A percentile compares a stretch with the other conserved stretches of the same genome.
phyloP scores from a whole-genome alignment of 2,113 vertebrate genomes.

The Varanus salvator region DNA sequence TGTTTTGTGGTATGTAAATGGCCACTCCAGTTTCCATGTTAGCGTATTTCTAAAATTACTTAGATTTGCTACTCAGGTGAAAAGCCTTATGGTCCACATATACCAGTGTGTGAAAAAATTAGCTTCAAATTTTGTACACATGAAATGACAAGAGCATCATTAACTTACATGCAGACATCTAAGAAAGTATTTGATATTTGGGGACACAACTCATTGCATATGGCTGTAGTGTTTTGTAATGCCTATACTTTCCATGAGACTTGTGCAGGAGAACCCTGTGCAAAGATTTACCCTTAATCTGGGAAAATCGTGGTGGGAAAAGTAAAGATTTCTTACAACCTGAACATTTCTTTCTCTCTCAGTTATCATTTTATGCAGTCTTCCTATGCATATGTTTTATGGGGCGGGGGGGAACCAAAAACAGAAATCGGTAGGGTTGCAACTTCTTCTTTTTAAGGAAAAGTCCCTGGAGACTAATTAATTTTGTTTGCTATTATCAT shows the following conservation, averaged over 20 bases:
- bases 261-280: not conserved
- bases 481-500: constrained; percentile 65
- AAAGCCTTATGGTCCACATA: not conserved
- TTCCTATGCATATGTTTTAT: constrained; percentile 34
- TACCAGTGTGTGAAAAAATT: not conserved
- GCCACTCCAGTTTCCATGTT: not conserved
- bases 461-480: constrained; percentile 70
- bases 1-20: no score
- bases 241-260: not conserved
- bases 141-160: not conserved
- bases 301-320: constrained; percentile 37
- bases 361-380: constrained; percentile 45
- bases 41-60: not conserved
- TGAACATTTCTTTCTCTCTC: not conserved
- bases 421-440: constrained; percentile 55
- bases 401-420: constrained; percentile 42
- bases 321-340: constrained; percentile 9
- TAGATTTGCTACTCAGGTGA: not conserved
- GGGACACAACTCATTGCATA: not conserved
- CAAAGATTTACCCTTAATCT: constrained; percentile 5
- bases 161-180: constrained; percentile 6
- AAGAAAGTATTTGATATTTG: constrained; percentile 24
- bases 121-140: not conserved
- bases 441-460: constrained; percentile 34
- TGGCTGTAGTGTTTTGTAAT: not conserved